phyloP scores from a whole-genome alignment of 2,113 vertebrate genomes.

The Nanger granti region DNA sequence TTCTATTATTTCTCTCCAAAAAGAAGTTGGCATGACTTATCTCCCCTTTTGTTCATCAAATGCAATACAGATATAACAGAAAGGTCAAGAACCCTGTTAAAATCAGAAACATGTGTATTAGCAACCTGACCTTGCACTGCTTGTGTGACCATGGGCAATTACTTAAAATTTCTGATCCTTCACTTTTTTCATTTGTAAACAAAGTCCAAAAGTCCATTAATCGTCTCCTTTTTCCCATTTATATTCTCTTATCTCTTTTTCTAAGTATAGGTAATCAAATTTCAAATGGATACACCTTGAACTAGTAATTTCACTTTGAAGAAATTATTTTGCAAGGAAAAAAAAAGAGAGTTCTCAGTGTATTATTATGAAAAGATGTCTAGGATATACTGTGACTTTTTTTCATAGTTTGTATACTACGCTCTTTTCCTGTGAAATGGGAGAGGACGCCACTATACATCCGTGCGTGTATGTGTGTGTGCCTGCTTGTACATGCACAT shows the following conservation, averaged over 20 bases:
- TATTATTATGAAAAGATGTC: conserved; percentile 7
- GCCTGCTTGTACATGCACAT: too few species aligned
- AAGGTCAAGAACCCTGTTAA: background rate
- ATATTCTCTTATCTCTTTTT: conserved; percentile 1
- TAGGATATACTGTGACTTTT: background rate
- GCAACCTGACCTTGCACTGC: background rate
- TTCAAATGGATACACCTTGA: background rate
- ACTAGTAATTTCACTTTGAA: background rate
- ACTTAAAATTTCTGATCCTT: background rate
- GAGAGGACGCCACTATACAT: background rate
- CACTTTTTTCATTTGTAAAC: conserved; percentile 18
- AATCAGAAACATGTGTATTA: background rate
- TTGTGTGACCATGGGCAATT: background rate
- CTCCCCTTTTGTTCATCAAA: background rate
- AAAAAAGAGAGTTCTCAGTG: background rate
- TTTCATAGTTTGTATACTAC: background rate
- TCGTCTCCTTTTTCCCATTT: background rate
- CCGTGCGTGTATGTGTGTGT: background rate
- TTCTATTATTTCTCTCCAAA: conserved; percentile 9
- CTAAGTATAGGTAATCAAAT: background rate
- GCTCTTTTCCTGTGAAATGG: background rate
- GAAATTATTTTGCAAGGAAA: background rate
- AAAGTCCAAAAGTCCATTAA: background rate
- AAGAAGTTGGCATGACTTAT: background rate
- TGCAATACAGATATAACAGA: background rate